Evolutionary conservation across 2,797 vertebrate genomes (phyloP).

Genomic region (Ispidina picta): DNA sequence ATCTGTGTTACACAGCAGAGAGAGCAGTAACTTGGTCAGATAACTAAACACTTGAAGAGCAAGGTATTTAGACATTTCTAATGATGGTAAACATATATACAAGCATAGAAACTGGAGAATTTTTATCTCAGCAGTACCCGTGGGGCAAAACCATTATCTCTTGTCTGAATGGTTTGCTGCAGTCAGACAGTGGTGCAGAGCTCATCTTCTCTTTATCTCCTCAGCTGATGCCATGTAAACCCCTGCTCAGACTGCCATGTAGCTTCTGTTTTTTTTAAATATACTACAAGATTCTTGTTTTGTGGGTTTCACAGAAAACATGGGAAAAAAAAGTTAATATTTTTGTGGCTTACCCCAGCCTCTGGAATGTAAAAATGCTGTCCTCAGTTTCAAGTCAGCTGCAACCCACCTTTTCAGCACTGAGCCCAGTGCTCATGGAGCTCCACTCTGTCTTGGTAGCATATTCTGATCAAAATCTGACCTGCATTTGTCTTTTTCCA

Average conservation of each 20-base stretch:
- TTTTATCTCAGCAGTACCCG: neutral
- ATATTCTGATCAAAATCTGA: neutral
- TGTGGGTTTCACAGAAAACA: neutral
- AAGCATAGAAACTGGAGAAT: neutral
- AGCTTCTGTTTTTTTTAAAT: neutral
- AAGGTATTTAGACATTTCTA: neutral
- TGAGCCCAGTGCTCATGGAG: neutral
- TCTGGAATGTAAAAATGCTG: neutral
- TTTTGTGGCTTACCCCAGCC: neutral
- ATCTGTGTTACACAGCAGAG: neutral
- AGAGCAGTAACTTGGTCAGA: neutral
- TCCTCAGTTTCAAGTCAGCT: neutral
- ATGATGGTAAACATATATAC: neutral
- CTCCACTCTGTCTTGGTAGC: neutral
- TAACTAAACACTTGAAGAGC: neutral
- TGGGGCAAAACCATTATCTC: neutral
- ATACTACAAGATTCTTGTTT: neutral
- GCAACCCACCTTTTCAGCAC: neutral
- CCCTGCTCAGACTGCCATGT: neutral
- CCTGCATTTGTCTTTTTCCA: conserved; percentile 66
- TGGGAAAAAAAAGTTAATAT: neutral
- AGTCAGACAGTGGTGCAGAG: neutral
- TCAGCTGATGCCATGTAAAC: neutral
- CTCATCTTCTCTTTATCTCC: neutral
- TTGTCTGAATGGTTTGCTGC: neutral